A percentile compares a stretch with the other conserved stretches of the same genome.
These are phyloP conservation scores for Trissolcus japonicus DNA, from an alignment of 2,888 invertebrate genomes.

Conservation along the genomic window DNA sequence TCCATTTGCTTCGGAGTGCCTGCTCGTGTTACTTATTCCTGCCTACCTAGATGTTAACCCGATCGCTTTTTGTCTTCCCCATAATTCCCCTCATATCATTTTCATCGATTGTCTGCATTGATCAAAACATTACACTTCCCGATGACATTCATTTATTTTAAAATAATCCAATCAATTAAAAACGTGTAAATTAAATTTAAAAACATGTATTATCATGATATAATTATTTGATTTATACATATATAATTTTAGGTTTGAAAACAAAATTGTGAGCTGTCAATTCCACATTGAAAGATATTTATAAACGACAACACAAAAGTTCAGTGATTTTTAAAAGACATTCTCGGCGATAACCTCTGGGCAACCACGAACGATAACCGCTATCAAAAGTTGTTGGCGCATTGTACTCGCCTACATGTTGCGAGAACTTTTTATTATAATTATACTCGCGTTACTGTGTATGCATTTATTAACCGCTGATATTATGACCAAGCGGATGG, in stretches of 20 bases:
- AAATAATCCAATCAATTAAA: too few species aligned
- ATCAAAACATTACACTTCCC: too few species aligned
- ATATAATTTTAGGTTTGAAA: too few species aligned
- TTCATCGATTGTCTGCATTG: not conserved
- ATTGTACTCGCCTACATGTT: slow-evolving; percentile 7
- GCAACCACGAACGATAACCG: slow-evolving; percentile 34
- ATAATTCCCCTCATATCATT: slow-evolving; percentile 26
- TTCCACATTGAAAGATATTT: slow-evolving; percentile 5
- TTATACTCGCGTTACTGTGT: slow-evolving; percentile 6
- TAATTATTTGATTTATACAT: too few species aligned
- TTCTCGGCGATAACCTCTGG: slow-evolving; percentile 36
- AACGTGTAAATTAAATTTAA: too few species aligned
- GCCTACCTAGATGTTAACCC: slow-evolving; percentile 57
- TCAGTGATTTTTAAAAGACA: slow-evolving; percentile 34
- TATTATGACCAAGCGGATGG: not conserved
- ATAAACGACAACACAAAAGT: slow-evolving; percentile 20
- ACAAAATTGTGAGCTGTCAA: too few species aligned
- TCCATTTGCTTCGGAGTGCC: slow-evolving; percentile 65
- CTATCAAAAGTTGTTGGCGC: slow-evolving; percentile 37
- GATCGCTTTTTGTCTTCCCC: slow-evolving; percentile 40
- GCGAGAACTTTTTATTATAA: slow-evolving; percentile 2
- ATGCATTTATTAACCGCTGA: slow-evolving; percentile 4
- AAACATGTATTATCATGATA: too few species aligned
- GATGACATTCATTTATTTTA: too few species aligned
- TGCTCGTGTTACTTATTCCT: slow-evolving; percentile 58